These are phyloP conservation scores for Melanotaenia nigrans DNA, from an alignment of 2,797 vertebrate species.

Conservation along the genomic window DNA sequence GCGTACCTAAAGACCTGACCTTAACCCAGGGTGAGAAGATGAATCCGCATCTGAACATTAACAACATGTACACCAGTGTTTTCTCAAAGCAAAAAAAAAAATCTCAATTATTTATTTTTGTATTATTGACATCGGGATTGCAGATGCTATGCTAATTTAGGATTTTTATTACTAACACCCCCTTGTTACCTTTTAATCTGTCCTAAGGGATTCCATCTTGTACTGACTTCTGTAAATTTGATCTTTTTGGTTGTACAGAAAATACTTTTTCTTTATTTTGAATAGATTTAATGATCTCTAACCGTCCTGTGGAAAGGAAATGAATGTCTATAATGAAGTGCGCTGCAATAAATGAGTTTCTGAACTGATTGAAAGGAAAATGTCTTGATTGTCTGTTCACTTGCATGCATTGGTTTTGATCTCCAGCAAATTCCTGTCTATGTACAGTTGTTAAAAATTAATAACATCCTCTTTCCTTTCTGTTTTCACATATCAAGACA, in stretches of 20 bases:
- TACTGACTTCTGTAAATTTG: conserved; percentile 67
- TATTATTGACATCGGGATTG: conserved; percentile 64
- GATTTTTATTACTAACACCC: conserved; percentile 58
- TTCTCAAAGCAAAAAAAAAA: conserved; percentile 38
- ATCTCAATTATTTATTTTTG: conserved; percentile 75
- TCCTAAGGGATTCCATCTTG: conserved; percentile 50
- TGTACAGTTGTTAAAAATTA: background rate
- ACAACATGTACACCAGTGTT: conserved; percentile 27
- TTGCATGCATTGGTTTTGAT: background rate
- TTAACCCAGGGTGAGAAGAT: conserved; percentile 23
- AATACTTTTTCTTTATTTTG: conserved; percentile 44
- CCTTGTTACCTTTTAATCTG: conserved; percentile 39
- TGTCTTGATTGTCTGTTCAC: background rate
- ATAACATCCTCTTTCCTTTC: background rate
- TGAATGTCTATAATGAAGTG: conserved; percentile 75
- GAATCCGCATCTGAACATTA: conserved; percentile 32
- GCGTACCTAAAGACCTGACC: conserved; percentile 48
- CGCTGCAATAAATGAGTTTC: conserved; percentile 83
- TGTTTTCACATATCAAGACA: background rate
- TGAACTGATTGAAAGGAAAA: conserved; percentile 60
- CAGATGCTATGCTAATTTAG: conserved; percentile 41
- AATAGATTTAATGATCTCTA: conserved; percentile 67
- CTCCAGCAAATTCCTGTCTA: background rate
- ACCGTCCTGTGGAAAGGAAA: conserved; percentile 81
- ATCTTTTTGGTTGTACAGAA: conserved; percentile 66